These are phyloP conservation scores for Drosophila sp. DNA, from an alignment of 1,140 invertebrate species.

Conservation along the genomic window DNA sequence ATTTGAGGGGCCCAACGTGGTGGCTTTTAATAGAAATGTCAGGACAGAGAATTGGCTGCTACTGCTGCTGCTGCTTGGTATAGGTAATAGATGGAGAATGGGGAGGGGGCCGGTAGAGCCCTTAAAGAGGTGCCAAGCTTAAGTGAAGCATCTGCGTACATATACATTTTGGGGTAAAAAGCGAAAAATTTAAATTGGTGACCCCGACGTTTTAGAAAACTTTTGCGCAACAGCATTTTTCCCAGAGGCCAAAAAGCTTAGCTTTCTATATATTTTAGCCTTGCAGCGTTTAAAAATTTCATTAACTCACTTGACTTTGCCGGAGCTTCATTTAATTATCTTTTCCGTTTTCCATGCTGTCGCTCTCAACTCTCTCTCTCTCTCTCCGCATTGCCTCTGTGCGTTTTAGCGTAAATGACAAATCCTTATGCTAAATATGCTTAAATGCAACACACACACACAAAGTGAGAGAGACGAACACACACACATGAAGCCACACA, in stretches of 20 bases:
- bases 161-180: too few species aligned
- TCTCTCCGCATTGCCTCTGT: constrained; percentile 1
- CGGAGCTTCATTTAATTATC: constrained; percentile 74
- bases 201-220: neutral
- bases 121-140: neutral
- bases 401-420: constrained; percentile 76
- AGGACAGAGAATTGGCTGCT: constrained; percentile 53
- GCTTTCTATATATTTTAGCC: constrained; percentile 8
- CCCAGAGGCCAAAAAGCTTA: neutral
- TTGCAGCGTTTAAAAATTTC: constrained; percentile 64
- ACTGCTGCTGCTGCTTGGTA: neutral
- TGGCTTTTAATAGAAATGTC: constrained; percentile 81
- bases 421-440: constrained; percentile 82
- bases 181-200: neutral
- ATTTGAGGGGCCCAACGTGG: constrained; percentile 66
- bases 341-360: constrained; percentile 20
- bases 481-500: constrained; percentile 27
- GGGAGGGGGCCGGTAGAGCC: constrained; percentile 7
- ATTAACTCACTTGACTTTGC: constrained; percentile 67
- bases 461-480: constrained; percentile 22
- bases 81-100: constrained; percentile 1
- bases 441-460: constrained; percentile 71
- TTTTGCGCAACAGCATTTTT: neutral
- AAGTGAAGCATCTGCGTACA: neutral
- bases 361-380: neutral